Evolutionary conservation across 1,140 invertebrate genomes (phyloP).

Genomic region (Pogonomyrmex barbatus): DNA sequence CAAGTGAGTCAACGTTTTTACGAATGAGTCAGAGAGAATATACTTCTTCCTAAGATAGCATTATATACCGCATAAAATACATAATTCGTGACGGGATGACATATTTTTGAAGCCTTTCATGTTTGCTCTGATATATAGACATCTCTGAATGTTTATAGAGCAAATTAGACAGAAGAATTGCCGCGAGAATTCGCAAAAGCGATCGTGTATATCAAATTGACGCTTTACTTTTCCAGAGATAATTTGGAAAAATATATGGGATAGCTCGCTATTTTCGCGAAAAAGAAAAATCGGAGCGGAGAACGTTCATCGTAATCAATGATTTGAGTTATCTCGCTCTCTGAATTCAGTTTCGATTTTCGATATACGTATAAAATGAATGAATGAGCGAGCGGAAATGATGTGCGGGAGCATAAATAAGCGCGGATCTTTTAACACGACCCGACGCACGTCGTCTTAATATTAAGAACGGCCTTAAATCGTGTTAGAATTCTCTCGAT

Average conservation of each 20-base stretch:
- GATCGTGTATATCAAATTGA: background rate
- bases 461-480: conserved; percentile 75
- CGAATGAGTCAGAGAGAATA: conserved; percentile 37
- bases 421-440: conserved; percentile 33
- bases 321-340: background rate
- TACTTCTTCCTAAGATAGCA: conserved; percentile 8
- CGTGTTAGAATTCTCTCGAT: conserved; percentile 72
- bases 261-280: background rate
- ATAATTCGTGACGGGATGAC: background rate
- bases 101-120: background rate
- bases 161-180: background rate
- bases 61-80: background rate
- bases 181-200: background rate
- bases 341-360: conserved; percentile 13
- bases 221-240: background rate
- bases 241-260: background rate
- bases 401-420: conserved; percentile 35
- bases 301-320: background rate
- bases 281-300: background rate
- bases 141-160: background rate
- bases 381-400: conserved; percentile 29
- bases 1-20: conserved; percentile 50
- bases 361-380: background rate
- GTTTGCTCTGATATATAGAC: background rate
- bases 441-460: conserved; percentile 32